Percentiles rank a stretch among this genome's conserved stretches.
Conservation (phyloP, 64 coral and sea anemone species). For the Orbicella faveolata region DNA sequence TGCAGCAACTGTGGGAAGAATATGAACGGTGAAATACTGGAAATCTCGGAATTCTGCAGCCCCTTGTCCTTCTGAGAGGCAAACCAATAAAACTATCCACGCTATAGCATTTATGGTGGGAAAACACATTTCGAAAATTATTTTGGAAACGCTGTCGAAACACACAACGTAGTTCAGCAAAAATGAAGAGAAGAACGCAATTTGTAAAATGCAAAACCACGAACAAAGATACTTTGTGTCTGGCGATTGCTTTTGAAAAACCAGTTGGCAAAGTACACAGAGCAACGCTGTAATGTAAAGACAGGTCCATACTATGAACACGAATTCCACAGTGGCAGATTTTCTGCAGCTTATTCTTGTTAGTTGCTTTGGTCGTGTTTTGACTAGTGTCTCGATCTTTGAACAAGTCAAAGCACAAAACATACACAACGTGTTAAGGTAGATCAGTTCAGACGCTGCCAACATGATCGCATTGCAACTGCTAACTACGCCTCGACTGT, state of each 20-base stretch:
- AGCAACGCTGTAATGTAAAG: slow-evolving; percentile 7
- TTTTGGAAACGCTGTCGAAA: neutral
- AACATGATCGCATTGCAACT: slow-evolving; percentile 6
- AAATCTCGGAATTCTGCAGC: neutral
- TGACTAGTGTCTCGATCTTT: neutral
- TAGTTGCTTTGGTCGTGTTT: neutral
- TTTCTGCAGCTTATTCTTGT: neutral
- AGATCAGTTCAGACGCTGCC: neutral
- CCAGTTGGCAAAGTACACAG: slow-evolving; percentile 22
- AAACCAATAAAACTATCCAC: slow-evolving; percentile 16
- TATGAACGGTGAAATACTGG: neutral
- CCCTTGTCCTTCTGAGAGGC: neutral
- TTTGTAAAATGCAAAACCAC: neutral
- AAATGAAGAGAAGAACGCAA: neutral
- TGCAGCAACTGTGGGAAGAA: neutral
- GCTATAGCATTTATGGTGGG: neutral
- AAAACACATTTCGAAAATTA: neutral
- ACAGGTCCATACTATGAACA: neutral
- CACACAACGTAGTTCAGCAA: slow-evolving; percentile 15
- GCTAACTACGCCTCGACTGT: neutral
- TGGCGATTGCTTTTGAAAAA: neutral
- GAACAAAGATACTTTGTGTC: slow-evolving; percentile 9
- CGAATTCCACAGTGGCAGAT: neutral
- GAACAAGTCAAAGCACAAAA: neutral
- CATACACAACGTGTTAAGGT: slow-evolving; percentile 1